phyloP scores from a whole-genome alignment of 2,888 invertebrate genomes.

The Yponomeuta plumbellus region DNA sequence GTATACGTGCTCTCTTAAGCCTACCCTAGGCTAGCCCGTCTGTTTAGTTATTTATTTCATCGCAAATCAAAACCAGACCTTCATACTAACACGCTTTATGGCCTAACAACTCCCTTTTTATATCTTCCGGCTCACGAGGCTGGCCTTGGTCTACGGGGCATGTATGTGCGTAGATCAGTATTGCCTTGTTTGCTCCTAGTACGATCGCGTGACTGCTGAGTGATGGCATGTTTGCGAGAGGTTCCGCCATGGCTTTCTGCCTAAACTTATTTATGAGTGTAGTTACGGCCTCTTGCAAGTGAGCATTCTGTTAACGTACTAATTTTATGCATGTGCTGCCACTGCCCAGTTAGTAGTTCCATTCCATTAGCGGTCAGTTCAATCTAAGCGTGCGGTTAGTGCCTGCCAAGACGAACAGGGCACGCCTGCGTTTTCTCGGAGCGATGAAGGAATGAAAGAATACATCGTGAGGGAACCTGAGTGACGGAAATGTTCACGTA shows the following conservation, averaged over 20 bases:
- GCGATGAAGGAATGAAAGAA: too few relatives aligned
- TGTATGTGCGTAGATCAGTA: neutral
- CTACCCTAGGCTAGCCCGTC: too few relatives aligned
- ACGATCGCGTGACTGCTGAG: neutral
- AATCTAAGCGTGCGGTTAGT: too few relatives aligned
- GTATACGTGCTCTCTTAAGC: constrained; percentile 4
- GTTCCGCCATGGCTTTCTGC: neutral
- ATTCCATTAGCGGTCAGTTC: too few relatives aligned
- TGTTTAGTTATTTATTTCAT: constrained; percentile 10
- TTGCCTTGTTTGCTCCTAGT: neutral
- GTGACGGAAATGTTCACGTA: too few relatives aligned
- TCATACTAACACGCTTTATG: neutral
- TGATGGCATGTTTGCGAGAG: neutral
- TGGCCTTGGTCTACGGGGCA: neutral
- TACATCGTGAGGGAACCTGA: too few relatives aligned
- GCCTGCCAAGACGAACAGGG: too few relatives aligned
- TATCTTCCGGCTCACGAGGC: neutral
- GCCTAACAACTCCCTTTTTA: neutral
- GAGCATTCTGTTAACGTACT: too few relatives aligned
- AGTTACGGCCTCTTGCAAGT: too few relatives aligned
- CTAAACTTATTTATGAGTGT: neutral
- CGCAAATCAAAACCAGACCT: neutral
- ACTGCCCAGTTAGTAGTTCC: too few relatives aligned
- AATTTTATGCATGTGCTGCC: too few relatives aligned
- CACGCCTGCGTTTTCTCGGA: too few relatives aligned